phyloP scores from a whole-genome alignment of 2,888 invertebrate species.

The Acanthosepion lycidas region DNA sequence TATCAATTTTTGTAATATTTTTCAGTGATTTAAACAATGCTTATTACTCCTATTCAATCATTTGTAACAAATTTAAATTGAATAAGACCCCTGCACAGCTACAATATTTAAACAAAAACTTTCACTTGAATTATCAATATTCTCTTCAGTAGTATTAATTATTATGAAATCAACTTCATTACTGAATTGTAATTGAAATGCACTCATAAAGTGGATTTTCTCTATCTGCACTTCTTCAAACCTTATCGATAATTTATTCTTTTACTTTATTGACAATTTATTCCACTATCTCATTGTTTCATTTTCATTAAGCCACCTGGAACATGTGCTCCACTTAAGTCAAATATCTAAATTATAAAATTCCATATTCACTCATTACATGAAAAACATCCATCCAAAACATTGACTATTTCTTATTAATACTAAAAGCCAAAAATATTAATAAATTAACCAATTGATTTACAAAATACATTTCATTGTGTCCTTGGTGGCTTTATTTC shows the following conservation, averaged over 20 bases:
- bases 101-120: too few relatives aligned
- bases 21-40: too few relatives aligned
- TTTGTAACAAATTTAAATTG: too few relatives aligned
- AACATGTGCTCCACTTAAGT: neutral
- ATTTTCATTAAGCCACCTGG: neutral
- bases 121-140: too few relatives aligned
- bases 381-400: too few relatives aligned
- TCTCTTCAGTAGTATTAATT: neutral
- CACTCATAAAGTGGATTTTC: neutral
- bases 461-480: neutral
- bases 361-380: neutral
- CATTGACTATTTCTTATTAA: too few relatives aligned
- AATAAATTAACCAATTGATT: too few relatives aligned
- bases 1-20: too few relatives aligned
- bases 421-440: too few relatives aligned
- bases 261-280: neutral
- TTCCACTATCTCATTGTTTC: neutral
- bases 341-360: neutral
- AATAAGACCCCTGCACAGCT: too few relatives aligned
- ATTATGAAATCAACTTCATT: neutral
- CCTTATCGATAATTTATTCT: neutral
- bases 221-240: neutral
- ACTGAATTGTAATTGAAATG: neutral
- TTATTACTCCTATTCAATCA: too few relatives aligned
- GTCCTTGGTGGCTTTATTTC: neutral